These are phyloP conservation scores for Melangyna quadrimaculata DNA, from an alignment of 2,888 invertebrate species.

Conservation along the genomic window DNA sequence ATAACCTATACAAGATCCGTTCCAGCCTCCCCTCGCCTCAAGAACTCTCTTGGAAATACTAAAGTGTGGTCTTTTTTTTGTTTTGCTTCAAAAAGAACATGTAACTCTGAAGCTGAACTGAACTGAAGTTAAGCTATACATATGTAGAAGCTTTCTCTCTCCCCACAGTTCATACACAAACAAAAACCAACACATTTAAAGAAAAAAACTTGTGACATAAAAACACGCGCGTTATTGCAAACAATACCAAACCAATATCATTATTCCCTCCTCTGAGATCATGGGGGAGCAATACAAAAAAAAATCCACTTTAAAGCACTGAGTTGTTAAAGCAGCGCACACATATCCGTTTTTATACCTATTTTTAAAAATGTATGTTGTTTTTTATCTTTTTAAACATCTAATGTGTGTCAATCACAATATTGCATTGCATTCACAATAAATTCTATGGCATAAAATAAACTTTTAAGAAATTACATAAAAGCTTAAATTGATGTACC, in stretches of 20 bases:
- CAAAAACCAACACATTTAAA: slow-evolving; percentile 3
- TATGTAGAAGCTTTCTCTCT: slow-evolving; percentile 16
- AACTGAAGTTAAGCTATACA: not conserved
- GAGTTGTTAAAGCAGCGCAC: slow-evolving; percentile 6
- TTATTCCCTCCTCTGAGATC: slow-evolving; percentile 17
- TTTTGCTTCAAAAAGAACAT: not conserved
- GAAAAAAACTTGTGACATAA: slow-evolving; percentile 6
- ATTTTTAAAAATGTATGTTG: not conserved
- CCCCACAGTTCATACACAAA: not conserved
- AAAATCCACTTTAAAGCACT: not conserved
- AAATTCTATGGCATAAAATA: not conserved
- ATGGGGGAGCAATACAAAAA: slow-evolving; percentile 10
- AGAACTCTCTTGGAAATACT: slow-evolving; percentile 5
- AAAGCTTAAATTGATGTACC: slow-evolving; percentile 30
- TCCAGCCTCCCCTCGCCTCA: slow-evolving; percentile 2
- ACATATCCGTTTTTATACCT: not conserved
- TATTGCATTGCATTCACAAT: slow-evolving; percentile 19
- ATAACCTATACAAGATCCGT: slow-evolving; percentile 32
- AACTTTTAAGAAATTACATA: slow-evolving; percentile 49
- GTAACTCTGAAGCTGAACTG: not conserved
- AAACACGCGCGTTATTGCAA: slow-evolving; percentile 35
- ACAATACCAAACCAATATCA: not conserved
- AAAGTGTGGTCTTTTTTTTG: not conserved
- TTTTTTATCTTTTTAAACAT: not conserved
- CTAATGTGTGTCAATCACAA: slow-evolving; percentile 25